Percentiles rank a stretch among this genome's conserved stretches.
Evolutionary conservation across 2,113 vertebrate genomes (phyloP).

Genomic region (Cercopithecus mona): DNA sequence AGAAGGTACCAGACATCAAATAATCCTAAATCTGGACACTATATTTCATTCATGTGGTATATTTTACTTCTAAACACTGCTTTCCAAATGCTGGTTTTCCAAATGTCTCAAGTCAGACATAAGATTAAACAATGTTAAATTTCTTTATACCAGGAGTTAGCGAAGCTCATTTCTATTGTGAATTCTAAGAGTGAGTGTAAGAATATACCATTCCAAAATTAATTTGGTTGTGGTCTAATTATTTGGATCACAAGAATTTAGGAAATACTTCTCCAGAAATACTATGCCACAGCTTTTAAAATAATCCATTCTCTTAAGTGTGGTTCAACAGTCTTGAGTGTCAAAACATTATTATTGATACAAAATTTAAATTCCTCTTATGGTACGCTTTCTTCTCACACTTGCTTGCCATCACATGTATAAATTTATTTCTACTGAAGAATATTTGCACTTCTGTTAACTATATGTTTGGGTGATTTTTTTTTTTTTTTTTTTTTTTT

Average conservation of each 20-base stretch:
- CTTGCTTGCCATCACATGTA: background rate
- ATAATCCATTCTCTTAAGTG: background rate
- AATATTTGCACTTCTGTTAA: background rate
- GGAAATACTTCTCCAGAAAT: background rate
- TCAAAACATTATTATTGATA: slow-evolving; percentile 6
- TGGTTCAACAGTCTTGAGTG: background rate
- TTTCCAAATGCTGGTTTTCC: background rate
- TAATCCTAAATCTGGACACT: background rate
- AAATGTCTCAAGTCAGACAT: background rate
- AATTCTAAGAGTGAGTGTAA: background rate
- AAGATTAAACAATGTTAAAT: background rate
- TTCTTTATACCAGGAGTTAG: background rate
- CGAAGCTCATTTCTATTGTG: background rate
- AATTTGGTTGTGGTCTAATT: background rate
- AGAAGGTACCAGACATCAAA: background rate
- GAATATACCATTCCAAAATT: background rate
- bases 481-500: background rate
- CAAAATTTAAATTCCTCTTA: background rate
- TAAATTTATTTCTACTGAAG: background rate
- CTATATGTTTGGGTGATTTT: background rate
- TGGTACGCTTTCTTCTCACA: background rate
- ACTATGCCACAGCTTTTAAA: background rate
- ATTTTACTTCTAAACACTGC: background rate
- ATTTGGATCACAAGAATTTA: background rate
- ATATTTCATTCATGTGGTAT: background rate